Evolutionary conservation across 2,888 invertebrate genomes (phyloP).

Genomic region (Cephus pulcher): DNA sequence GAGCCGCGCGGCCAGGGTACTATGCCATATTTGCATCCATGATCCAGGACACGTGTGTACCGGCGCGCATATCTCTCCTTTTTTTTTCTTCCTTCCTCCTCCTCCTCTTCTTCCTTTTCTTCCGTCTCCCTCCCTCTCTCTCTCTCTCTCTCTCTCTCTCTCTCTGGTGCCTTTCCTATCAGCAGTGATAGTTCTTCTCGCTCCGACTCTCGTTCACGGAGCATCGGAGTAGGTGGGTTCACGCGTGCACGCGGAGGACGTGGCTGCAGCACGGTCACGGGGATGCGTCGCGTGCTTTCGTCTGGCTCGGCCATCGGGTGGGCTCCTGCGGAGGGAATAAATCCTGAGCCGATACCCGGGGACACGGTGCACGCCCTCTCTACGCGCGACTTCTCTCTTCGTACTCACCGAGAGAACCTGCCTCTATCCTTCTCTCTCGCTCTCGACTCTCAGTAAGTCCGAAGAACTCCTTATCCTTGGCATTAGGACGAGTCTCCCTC

Average conservation of each 20-base stretch:
- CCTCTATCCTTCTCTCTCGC: not conserved
- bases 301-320: not conserved
- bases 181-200: not conserved
- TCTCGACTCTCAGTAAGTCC: not conserved
- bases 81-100: not conserved
- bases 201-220: not conserved
- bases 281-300: not conserved
- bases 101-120: not conserved
- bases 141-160: not conserved
- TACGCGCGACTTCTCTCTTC: not conserved
- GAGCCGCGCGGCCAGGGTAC: constrained; percentile 44
- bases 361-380: not conserved
- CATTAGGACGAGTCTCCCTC: not conserved
- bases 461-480: not conserved
- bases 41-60: constrained; percentile 48
- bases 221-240: not conserved
- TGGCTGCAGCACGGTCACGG: not conserved
- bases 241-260: not conserved
- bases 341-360: not conserved
- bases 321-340: not conserved
- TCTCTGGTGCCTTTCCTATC: not conserved
- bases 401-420: not conserved
- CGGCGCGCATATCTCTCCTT: not conserved
- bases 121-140: not conserved
- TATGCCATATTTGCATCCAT: constrained; percentile 58